A percentile compares a stretch with the other conserved stretches of the same genome.
phyloP scores from a whole-genome alignment of 2,888 invertebrate genomes.

The Malthinus seriepunctatus region DNA sequence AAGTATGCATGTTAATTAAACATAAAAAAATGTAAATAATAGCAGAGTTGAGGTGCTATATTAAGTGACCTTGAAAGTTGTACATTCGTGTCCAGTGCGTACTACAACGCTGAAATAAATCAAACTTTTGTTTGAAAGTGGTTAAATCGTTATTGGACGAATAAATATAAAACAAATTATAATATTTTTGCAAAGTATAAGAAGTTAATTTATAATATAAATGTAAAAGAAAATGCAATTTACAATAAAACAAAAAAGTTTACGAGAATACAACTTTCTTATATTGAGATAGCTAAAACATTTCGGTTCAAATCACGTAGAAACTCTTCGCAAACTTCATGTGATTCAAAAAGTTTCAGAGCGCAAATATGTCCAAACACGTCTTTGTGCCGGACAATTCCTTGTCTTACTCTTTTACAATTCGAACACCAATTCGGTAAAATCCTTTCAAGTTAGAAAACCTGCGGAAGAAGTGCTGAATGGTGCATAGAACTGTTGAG shows the following conservation, averaged over 20 bases:
- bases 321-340: conserved; percentile 41
- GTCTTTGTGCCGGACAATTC: conserved; percentile 41
- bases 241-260: conserved; percentile 31
- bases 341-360: conserved; percentile 44
- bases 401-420: conserved; percentile 41
- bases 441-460: conserved; percentile 39
- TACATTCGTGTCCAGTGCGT: no score
- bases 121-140: neutral
- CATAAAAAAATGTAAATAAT: no score
- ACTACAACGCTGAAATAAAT: no score
- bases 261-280: conserved; percentile 35
- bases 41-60: no score
- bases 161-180: neutral
- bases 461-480: conserved; percentile 46
- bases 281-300: conserved; percentile 33
- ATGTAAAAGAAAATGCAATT: conserved; percentile 26
- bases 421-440: conserved; percentile 42
- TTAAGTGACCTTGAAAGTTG: no score
- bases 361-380: conserved; percentile 44
- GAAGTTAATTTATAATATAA: conserved; percentile 16
- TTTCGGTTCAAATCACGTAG: conserved; percentile 40
- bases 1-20: no score
- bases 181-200: neutral
- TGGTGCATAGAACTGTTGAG: conserved; percentile 42
- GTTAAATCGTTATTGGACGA: neutral